phyloP scores from a whole-genome alignment of 1,140 invertebrate genomes.

The Bombus affinis region DNA sequence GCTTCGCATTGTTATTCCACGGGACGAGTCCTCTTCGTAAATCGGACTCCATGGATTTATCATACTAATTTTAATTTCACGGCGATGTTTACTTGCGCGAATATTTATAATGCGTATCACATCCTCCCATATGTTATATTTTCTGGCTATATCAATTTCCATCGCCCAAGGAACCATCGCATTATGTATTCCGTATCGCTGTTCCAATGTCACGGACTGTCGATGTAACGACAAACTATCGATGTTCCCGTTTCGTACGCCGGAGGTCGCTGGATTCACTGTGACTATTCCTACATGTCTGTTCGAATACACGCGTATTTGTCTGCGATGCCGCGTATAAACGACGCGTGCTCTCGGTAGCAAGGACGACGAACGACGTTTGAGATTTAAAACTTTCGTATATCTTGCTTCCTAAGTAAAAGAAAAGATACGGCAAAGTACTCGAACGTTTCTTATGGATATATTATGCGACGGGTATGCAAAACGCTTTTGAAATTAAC shows the following conservation, averaged over 20 bases:
- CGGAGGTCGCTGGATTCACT: background rate
- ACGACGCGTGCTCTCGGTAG: background rate
- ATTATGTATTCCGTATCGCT: background rate
- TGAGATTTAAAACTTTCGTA: background rate
- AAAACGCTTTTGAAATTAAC: too few species aligned
- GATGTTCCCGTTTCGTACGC: background rate
- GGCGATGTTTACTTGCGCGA: background rate
- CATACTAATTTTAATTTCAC: background rate
- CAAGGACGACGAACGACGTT: background rate
- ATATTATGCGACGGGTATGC: background rate
- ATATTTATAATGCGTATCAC: background rate
- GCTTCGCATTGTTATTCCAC: background rate
- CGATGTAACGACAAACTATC: constrained; percentile 20
- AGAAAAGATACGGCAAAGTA: background rate
- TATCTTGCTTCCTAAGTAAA: too few species aligned
- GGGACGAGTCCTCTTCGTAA: background rate
- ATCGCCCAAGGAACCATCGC: background rate
- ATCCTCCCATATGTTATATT: background rate
- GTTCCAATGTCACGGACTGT: background rate
- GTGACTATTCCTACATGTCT: background rate
- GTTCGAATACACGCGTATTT: background rate
- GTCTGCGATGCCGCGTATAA: background rate
- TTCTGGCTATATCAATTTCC: background rate
- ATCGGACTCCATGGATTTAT: background rate
- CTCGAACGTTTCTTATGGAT: too few species aligned